phyloP scores from a whole-genome alignment of 2,113 vertebrate species.

The Sakesphorus luctuosus region DNA sequence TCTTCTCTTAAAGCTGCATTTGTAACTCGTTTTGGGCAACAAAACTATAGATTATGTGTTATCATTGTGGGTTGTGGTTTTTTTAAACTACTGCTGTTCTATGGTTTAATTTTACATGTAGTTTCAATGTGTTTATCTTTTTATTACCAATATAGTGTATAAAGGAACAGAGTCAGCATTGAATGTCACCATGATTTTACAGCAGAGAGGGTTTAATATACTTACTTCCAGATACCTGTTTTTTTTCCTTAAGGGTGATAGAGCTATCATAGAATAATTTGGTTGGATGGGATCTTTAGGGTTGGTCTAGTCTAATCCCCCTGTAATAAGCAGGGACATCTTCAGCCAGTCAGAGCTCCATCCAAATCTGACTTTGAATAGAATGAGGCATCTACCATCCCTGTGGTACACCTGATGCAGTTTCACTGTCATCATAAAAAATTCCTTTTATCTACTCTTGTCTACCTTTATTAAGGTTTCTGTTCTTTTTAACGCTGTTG shows the following conservation, averaged over 20 bases:
- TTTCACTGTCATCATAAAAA: background rate
- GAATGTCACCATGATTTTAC: background rate
- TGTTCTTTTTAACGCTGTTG: background rate
- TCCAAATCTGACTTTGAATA: fast-evolving
- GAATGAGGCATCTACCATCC: background rate
- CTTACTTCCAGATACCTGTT: background rate
- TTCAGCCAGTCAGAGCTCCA: background rate
- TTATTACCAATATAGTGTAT: background rate
- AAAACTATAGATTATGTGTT: background rate
- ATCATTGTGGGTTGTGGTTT: background rate
- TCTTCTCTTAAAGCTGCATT: background rate
- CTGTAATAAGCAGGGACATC: background rate
- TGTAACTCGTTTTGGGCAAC: background rate
- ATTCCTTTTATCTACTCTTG: background rate
- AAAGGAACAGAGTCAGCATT: background rate
- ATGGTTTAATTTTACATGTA: background rate
- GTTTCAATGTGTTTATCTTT: background rate
- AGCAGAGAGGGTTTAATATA: background rate
- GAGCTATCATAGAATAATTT: background rate
- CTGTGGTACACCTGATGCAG: fast-evolving
- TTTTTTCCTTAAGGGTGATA: background rate
- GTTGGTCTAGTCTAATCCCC: background rate
- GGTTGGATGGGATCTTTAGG: background rate
- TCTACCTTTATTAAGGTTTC: background rate
- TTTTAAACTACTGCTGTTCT: background rate